These are phyloP conservation scores for Scrobipalpa atriplicella DNA, from an alignment of 2,888 invertebrate species.

Conservation along the genomic window DNA sequence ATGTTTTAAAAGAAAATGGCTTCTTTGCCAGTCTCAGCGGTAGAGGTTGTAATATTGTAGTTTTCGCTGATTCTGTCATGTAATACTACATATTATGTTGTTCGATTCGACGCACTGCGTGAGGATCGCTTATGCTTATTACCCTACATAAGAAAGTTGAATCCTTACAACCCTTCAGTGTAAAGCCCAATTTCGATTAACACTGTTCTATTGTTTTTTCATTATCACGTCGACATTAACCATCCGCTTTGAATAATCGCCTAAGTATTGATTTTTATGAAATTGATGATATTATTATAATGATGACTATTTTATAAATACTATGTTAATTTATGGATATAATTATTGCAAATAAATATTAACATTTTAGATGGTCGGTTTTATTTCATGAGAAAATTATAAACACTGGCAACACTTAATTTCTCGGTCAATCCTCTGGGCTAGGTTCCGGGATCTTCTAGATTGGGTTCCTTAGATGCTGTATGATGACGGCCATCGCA, in stretches of 20 bases:
- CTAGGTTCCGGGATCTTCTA: not conserved
- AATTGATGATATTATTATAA: constrained; percentile 60
- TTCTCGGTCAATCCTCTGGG: too few relatives aligned
- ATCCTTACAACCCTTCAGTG: constrained; percentile 54
- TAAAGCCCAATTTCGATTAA: constrained; percentile 39
- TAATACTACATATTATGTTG: constrained; percentile 4
- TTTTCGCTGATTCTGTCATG: not conserved
- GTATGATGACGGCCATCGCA: not conserved
- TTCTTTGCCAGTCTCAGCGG: not conserved
- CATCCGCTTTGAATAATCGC: constrained; percentile 66
- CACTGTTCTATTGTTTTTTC: constrained; percentile 40
- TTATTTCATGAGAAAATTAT: constrained; percentile 11
- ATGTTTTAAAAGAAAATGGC: not conserved
- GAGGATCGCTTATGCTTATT: constrained; percentile 75
- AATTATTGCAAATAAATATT: constrained; percentile 67
- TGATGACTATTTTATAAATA: constrained; percentile 33
- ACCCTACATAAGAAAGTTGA: constrained; percentile 69
- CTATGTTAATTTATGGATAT: constrained; percentile 70
- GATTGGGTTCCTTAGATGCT: not conserved
- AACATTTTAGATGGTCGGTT: constrained; percentile 53
- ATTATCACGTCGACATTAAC: constrained; percentile 60
- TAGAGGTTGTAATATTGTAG: constrained; percentile 6
- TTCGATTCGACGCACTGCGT: constrained; percentile 39
- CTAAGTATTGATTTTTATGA: constrained; percentile 60
- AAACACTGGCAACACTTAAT: not conserved